A percentile compares a stretch with the other conserved stretches of the same genome.
These are phyloP conservation scores for Brachymystax lenok DNA, from an alignment of 2,797 vertebrate genomes.

Conservation along the genomic window DNA sequence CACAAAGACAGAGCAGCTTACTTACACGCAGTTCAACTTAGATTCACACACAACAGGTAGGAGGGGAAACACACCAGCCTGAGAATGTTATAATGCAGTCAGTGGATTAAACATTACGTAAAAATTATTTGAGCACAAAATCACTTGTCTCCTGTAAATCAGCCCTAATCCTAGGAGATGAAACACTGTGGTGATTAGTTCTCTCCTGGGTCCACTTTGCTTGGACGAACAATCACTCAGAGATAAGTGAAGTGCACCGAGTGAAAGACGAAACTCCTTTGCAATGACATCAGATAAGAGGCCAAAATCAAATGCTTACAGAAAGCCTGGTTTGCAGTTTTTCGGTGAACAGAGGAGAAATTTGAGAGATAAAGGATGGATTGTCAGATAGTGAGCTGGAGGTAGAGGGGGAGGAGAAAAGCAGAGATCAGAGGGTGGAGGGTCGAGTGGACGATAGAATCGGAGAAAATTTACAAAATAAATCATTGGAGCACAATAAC, in stretches of 20 bases:
- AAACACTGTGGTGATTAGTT: conserved; percentile 10
- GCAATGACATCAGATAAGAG: neutral
- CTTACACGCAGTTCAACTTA: neutral
- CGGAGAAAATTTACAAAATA: conserved; percentile 27
- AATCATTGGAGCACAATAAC: conserved; percentile 25
- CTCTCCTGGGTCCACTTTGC: neutral
- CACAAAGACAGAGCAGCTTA: neutral
- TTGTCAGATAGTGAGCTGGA: neutral
- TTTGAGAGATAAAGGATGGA: conserved; percentile 27
- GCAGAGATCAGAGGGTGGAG: conserved; percentile 28
- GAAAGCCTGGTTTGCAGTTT: neutral
- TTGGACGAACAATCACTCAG: neutral
- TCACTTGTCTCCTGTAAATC: neutral
- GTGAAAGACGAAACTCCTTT: neutral
- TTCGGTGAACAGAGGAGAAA: neutral
- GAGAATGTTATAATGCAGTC: neutral
- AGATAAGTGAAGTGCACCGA: neutral
- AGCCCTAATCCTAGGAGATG: neutral
- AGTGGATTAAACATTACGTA: conserved; percentile 4
- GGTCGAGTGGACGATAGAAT: conserved; percentile 26
- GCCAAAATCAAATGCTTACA: neutral
- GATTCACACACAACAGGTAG: neutral
- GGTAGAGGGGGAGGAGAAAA: conserved; percentile 16
- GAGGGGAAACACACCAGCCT: neutral
- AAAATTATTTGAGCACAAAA: conserved; percentile 6